Evolutionary conservation across 2,113 vertebrate genomes (phyloP).

Genomic region (Peromyscus californicus): DNA sequence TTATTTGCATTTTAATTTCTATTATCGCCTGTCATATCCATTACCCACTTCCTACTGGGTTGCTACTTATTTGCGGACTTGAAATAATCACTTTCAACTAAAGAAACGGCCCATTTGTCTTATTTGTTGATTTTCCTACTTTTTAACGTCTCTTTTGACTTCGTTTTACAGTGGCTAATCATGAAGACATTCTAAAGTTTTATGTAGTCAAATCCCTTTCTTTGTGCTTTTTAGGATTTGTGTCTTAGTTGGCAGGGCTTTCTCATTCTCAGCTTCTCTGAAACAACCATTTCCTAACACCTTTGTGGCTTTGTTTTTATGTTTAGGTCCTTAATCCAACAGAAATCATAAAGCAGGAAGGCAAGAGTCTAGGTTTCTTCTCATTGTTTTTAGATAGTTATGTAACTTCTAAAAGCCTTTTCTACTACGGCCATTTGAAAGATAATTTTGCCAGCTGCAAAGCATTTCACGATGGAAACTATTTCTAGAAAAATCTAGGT

Average conservation of each 20-base stretch:
- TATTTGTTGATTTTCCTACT: constrained; percentile 27
- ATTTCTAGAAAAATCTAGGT: constrained; percentile 43
- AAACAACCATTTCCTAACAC: constrained; percentile 18
- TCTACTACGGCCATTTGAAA: constrained; percentile 45
- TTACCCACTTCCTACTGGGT: neutral
- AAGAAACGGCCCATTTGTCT: constrained; percentile 19
- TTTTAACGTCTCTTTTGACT: constrained; percentile 44
- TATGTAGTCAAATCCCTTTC: constrained; percentile 13
- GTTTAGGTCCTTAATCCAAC: neutral
- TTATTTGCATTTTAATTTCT: constrained; percentile 56
- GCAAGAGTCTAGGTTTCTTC: neutral
- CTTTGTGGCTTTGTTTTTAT: constrained; percentile 13
- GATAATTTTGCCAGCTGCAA: constrained; percentile 6
- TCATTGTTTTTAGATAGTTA: neutral
- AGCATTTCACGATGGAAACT: neutral
- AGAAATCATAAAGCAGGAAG: constrained; percentile 20
- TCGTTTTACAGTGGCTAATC: constrained; percentile 48
- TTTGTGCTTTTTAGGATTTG: constrained; percentile 12
- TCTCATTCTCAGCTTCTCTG: neutral
- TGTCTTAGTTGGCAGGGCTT: neutral
- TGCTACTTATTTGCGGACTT: constrained; percentile 3
- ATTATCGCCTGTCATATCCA: neutral
- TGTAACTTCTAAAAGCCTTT: constrained; percentile 50
- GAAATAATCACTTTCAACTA: constrained; percentile 53
- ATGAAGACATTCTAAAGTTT: constrained; percentile 15